Base-by-base conservation (phyloP, 2,113 vertebrate species). In the Numenius arquata region DNA sequence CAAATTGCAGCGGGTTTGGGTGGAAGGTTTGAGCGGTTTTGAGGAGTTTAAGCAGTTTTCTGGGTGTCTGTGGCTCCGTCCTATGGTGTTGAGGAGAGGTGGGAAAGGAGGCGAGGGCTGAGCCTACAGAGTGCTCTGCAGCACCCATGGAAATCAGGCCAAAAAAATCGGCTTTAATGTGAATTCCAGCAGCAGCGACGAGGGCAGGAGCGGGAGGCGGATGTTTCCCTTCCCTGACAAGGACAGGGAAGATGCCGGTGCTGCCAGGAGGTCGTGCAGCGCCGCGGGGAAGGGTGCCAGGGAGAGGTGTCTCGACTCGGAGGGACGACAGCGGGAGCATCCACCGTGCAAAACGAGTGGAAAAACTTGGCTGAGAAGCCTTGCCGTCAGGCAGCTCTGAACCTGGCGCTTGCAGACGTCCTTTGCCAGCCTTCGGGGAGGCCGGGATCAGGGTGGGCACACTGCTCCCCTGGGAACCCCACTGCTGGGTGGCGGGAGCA, bases 361-460 rank as follows among this genome's bases (percentile, higher is more conserved):
- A 15, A 45, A 27, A 74, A 8, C 14, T 6, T 7, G 36, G 63
- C 15, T 7, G 3, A 7, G 22, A 79, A 72, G 11, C 48, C 11
- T 85, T 3, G 2, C 40, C 8, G 1, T 23, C 1, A 8, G 26
- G 11, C 2, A 2, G 38, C 55, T 74, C 32, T 3, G 1, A 10
- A 12, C 22, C 2, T 0, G 6, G 25, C 0, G 0, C 48, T 27
- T 2, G 1, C 53, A 19, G 73, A 7, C n/a, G 14, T 29, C 63
- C 40, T 80, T 15, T 59, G 70, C 52, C 56, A 71, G 66, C 41
- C 62, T 36, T 19, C 8, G 5, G 41, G 3, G 2, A 47, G 59
- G 29, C 3, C 3, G 15, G 40, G 14, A 8, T 45, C 3, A 0
- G 5, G 0, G 8, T 36, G n/a, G 40, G n/a, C 53, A 55, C 53